Evolutionary conservation across 2,113 vertebrate species (phyloP), one percentile per base, ranked within the genome.

Genomic region (Dascyllus trimaculatus): DNA sequence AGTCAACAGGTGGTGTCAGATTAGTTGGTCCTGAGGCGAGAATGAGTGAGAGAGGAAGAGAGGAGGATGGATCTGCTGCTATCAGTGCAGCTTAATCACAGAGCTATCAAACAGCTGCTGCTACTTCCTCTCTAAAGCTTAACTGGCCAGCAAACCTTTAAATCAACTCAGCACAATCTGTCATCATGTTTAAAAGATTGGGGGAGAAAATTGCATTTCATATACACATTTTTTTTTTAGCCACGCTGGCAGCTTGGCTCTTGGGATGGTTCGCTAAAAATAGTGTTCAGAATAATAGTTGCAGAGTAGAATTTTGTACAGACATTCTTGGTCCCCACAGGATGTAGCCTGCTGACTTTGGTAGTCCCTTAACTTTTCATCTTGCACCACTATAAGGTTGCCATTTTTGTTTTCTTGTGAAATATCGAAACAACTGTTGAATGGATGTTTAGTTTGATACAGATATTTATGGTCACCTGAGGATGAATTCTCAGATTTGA

Each of bases 1-100:
- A 91, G 78, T 74, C 85, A 92, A 93, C 93, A 93, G 91, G 93
- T 93, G 92, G 80, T 80, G 81, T 90, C 80, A 83, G 87, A 93
- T 92, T 88, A 89, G 87, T 70, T 73, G 87, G 80, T 90, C 80
- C 78, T 85, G 80, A 85, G 80, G 90, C 65, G 75, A 81, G 85
- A 87, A 89, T 78, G 66, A 75, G 78, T 1, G 43, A 71, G 78
- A 53, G 78, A 59, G 63, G 53, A 58, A 60, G 71, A 62, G 51
- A 56, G 38, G 43, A 71, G 77, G 84, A 77, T 59, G 54, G 8
- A 89, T 82, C 71, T 74, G 19, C 70, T 75, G 78, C 69, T 77
- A 38, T 59, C 54, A 49, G 21, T 18, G 56, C 71, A 87, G 80
- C 75, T 65, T 75, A 62, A 87, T 80, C 63, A 63, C 45, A 75